Evolutionary conservation across 2,888 invertebrate genomes (phyloP).

Genomic region (Abrostola triplasia): DNA sequence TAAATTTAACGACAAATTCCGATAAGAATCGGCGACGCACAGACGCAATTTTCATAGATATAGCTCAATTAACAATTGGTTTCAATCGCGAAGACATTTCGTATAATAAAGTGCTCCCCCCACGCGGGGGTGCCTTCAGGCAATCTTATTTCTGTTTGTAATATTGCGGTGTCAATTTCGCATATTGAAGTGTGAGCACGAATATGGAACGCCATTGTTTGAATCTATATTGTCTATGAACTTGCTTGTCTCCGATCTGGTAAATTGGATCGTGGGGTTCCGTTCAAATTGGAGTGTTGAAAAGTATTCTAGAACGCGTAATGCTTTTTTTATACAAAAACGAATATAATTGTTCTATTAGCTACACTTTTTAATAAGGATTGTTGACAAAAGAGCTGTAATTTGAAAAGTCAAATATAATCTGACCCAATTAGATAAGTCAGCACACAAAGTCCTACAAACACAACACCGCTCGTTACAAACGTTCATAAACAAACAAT

Average conservation of each 20-base stretch:
- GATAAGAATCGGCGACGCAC: slow-evolving; percentile 85
- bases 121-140: slow-evolving; percentile 74
- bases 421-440: slow-evolving; percentile 46
- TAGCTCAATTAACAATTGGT: slow-evolving; percentile 88
- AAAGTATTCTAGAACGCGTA: slow-evolving; percentile 36
- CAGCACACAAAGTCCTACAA: slow-evolving; percentile 36
- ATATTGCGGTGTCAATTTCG: slow-evolving; percentile 88
- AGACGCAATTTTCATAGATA: slow-evolving; percentile 88
- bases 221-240: slow-evolving; percentile 80
- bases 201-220: slow-evolving; percentile 78
- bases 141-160: slow-evolving; percentile 88
- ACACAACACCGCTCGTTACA: slow-evolving; percentile 49
- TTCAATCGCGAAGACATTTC: slow-evolving; percentile 87
- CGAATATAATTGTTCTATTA: slow-evolving; percentile 14
- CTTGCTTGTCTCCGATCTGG: slow-evolving; percentile 71
- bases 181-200: slow-evolving; percentile 85
- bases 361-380: slow-evolving; percentile 19
- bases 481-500: slow-evolving; percentile 59
- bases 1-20: slow-evolving; percentile 86
- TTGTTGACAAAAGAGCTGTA: slow-evolving; percentile 16
- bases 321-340: slow-evolving; percentile 21
- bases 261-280: slow-evolving; percentile 63
- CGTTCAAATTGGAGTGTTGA: slow-evolving; percentile 45
- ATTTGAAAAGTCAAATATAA: slow-evolving; percentile 33
- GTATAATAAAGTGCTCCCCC: slow-evolving; percentile 85